Base-by-base conservation (phyloP, 2,113 vertebrate genomes). In the Sylvietta virens region DNA sequence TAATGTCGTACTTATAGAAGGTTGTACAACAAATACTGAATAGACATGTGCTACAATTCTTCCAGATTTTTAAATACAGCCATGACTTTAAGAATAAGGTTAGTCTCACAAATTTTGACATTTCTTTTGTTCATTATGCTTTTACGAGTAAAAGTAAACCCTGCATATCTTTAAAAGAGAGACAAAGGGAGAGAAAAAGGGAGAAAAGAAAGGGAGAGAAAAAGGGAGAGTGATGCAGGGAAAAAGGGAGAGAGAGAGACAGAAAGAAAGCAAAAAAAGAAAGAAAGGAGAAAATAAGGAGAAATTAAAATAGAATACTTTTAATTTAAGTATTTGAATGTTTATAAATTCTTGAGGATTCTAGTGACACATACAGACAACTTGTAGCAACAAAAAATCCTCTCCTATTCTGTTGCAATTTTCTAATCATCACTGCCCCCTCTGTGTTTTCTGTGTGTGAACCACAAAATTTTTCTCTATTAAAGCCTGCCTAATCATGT, bases 231-330 rank as follows among this genome's bases (percentile, higher is more conserved):
- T 7, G 23, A 30, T 6, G 15, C 6, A 30, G 3, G 9, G 10
- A 51, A 6, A 40, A n/a, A 42, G 13, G 13, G 11, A 15, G 1
- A 45, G 5, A 45, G 4, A 48, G 6, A 26, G 3, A 13, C 4
- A 60, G 13, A 6, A 26, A 3, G 12, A 11, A 15, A 53, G 30
- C 3, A 12, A 66, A 2, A 2, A 13, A 40, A 53, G 7, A 15
- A 37, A 50, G 9, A 35, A 20, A 47, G 1, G 4, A 37, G 3
- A 39, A 40, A 27, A n/a, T 2, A 56, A 56, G 15, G 8, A 28
- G 4, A 57, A 40, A 35, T 6, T 10, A 6, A 2, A 10, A 33
- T 54, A 60, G 0, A 72, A 47, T 31, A 16, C 0, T 1, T 69
- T 66, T 35, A 28, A 65, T 60, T 60, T n/a, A 31, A 50, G n/a